A percentile compares a stretch with the other conserved stretches of the same genome.
Conservation (phyloP, 2,888 invertebrate species). For the Aspidiotus destructor region DNA sequence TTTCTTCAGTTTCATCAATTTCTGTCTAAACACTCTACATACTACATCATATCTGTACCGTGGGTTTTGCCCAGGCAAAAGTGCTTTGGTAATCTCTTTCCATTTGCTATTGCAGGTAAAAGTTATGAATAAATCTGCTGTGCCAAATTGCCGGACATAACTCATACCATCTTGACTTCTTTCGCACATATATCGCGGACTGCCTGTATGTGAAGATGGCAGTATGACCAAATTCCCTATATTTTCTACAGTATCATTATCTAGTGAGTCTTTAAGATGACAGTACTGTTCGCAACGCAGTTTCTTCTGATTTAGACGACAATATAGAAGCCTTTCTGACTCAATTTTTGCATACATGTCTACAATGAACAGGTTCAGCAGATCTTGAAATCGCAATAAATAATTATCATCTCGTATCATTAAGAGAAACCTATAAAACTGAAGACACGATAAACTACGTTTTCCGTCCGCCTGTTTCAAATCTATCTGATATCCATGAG, state of each 20-base stretch:
- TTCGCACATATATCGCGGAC: conserved; percentile 42
- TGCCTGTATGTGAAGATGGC: conserved; percentile 38
- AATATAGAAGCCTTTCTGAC: conserved; percentile 20
- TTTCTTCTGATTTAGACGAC: conserved; percentile 30
- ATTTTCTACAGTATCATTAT: conserved; percentile 31
- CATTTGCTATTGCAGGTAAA: conserved; percentile 41
- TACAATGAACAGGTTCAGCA: conserved; percentile 31
- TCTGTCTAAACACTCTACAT: conserved; percentile 38
- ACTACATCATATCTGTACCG: conserved; percentile 38
- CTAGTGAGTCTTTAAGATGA: conserved; percentile 37
- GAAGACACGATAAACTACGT: conserved; percentile 34
- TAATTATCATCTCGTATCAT: conserved; percentile 35
- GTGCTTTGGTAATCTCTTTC: conserved; percentile 38
- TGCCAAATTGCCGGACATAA: conserved; percentile 40
- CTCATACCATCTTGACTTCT: conserved; percentile 40
- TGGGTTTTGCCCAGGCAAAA: conserved; percentile 36
- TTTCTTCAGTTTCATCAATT: conserved; percentile 36
- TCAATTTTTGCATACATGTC: conserved; percentile 34
- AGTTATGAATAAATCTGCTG: conserved; percentile 41
- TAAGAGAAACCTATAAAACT: conserved; percentile 36
- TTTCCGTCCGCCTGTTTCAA: conserved; percentile 32
- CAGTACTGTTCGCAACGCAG: conserved; percentile 32
- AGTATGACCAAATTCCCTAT: conserved; percentile 36
- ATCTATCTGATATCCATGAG: conserved; percentile 38
- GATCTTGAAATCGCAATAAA: conserved; percentile 17